phyloP scores from a whole-genome alignment of 2,888 invertebrate genomes.

The Notodonta ziczac region DNA sequence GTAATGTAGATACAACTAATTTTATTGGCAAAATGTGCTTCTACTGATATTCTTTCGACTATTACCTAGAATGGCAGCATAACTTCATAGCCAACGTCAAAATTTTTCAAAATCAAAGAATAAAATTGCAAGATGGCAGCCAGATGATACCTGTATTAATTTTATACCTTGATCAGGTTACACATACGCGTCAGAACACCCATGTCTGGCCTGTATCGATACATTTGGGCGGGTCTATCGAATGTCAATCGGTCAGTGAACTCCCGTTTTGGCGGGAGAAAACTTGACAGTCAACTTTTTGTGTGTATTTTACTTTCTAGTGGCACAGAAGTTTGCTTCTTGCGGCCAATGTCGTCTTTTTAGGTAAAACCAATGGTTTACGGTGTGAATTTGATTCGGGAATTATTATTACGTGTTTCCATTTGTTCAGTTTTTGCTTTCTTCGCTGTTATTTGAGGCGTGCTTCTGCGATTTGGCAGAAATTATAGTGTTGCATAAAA shows the following conservation, averaged over 20 bases:
- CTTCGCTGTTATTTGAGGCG: background rate
- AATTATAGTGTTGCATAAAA: too few species aligned
- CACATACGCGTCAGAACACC: background rate
- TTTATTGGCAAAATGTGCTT: background rate
- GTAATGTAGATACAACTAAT: background rate
- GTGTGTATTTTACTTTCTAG: conserved; percentile 82
- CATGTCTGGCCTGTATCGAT: conserved; percentile 31
- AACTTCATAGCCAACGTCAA: too few species aligned
- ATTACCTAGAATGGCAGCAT: background rate
- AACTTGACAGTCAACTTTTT: conserved; percentile 72
- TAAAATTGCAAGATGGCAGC: background rate
- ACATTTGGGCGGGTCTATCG: conserved; percentile 56
- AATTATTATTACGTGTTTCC: background rate
- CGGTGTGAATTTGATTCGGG: conserved; percentile 4
- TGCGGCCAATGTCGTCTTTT: conserved; percentile 31
- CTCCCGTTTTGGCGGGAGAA: conserved; percentile 80
- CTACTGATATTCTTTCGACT: too few species aligned
- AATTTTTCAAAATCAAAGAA: background rate
- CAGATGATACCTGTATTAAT: background rate
- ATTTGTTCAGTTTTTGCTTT: background rate
- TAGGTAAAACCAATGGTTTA: conserved; percentile 14
- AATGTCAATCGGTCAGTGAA: conserved; percentile 80
- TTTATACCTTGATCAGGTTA: background rate
- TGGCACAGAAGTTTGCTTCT: conserved; percentile 36
- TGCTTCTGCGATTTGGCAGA: background rate